Percentiles rank a stretch among this genome's conserved stretches.
phyloP scores from a whole-genome alignment of 2,797 vertebrate genomes.

The Lacerta viridis region DNA sequence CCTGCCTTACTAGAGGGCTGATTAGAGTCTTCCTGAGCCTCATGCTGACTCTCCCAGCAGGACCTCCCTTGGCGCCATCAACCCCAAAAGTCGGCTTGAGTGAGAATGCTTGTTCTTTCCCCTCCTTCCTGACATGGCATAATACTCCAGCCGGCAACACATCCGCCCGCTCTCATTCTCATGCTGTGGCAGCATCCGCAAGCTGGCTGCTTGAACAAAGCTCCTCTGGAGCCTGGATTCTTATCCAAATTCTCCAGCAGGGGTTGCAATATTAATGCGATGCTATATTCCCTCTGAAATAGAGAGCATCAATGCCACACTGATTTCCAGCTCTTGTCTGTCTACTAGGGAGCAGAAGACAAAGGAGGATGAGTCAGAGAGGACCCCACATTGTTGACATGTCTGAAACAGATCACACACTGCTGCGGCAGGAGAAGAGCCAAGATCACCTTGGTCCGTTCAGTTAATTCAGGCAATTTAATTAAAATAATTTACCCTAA shows the following conservation, averaged over 20 bases:
- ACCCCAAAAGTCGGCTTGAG: background rate
- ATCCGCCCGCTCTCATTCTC: background rate
- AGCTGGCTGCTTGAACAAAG: background rate
- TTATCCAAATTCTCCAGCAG: background rate
- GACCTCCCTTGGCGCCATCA: background rate
- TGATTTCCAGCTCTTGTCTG: background rate
- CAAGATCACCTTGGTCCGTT: background rate
- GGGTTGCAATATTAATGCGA: background rate
- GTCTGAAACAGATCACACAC: background rate
- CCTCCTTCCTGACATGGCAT: background rate
- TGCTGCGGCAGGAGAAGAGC: background rate
- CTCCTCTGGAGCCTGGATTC: background rate
- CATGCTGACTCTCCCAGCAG: fast-evolving
- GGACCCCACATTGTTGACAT: fast-evolving
- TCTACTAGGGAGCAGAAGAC: background rate
- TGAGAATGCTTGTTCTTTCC: background rate
- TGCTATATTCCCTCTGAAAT: background rate
- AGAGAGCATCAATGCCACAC: background rate
- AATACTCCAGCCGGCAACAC: background rate
- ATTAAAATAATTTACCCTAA: background rate
- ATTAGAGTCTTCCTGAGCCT: background rate
- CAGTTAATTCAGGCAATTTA: background rate
- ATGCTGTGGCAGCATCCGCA: background rate
- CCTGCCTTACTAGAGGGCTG: background rate
- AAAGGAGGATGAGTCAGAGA: background rate